phyloP scores from a whole-genome alignment of 1,140 invertebrate species.

The Saccostrea cuccullata region DNA sequence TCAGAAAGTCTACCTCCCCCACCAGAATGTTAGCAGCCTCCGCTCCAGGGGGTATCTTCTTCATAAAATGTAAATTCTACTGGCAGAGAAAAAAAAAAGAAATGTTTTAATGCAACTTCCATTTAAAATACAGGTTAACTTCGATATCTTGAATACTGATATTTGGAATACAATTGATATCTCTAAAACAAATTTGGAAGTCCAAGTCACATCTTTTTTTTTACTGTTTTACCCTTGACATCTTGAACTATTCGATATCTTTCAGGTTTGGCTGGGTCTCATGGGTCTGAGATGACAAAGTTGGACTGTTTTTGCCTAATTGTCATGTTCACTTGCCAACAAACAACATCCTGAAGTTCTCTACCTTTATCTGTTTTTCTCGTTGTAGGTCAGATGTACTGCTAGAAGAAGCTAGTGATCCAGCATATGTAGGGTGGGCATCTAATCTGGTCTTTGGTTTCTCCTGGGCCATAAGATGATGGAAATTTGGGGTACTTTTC shows the following conservation, averaged over 20 bases:
- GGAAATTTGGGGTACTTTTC: conserved; percentile 57
- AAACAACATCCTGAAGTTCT: not conserved
- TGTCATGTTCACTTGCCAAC: not conserved
- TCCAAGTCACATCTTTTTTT: too few relatives aligned
- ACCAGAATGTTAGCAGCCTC: conserved; percentile 98
- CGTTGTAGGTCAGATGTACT: conserved; percentile 57
- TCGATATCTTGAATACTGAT: too few relatives aligned
- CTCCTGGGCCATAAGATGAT: not conserved
- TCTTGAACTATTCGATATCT: too few relatives aligned
- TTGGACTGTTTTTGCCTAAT: too few relatives aligned
- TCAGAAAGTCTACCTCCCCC: conserved; percentile 87
- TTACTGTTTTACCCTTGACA: too few relatives aligned
- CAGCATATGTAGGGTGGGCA: conserved; percentile 22
- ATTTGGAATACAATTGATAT: too few relatives aligned
- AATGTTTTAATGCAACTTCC: too few relatives aligned
- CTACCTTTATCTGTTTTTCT: not conserved
- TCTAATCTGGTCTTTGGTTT: conserved; percentile 38
- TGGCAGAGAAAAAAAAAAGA: not conserved
- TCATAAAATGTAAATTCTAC: conserved; percentile 75
- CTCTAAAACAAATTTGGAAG: too few relatives aligned
- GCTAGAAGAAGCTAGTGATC: conserved; percentile 28
- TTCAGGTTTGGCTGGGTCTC: too few relatives aligned
- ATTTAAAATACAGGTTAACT: too few relatives aligned
- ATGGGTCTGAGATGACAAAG: too few relatives aligned
- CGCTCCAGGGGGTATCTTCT: conserved; percentile 96